A percentile compares a stretch with the other conserved stretches of the same genome.
phyloP scores from a whole-genome alignment of 2,888 invertebrate species.

The Drosophila borealis region DNA sequence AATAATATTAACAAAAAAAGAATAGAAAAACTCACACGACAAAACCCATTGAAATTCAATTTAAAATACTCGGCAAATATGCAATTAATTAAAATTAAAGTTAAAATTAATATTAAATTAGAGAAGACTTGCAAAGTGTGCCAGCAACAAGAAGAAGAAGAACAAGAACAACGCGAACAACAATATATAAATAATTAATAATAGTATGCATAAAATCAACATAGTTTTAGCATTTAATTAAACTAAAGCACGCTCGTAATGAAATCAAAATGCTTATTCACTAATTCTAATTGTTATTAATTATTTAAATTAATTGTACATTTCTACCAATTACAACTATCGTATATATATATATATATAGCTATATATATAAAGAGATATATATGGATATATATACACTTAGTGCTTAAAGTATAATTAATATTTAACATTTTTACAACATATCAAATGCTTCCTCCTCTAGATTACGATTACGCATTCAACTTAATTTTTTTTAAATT shows the following conservation, averaged over 20 bases:
- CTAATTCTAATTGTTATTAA: conserved; percentile 70
- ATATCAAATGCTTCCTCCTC: conserved; percentile 83
- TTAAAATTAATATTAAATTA: conserved; percentile 44
- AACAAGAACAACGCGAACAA: conserved; percentile 26
- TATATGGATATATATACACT: conserved; percentile 16
- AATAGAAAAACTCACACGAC: conserved; percentile 46
- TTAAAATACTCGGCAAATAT: conserved; percentile 65
- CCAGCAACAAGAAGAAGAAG: conserved; percentile 69
- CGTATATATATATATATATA: conserved; percentile 31
- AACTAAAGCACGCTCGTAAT: conserved; percentile 39
- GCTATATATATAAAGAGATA: conserved; percentile 19
- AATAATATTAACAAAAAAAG: conserved; percentile 20
- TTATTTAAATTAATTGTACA: conserved; percentile 72
- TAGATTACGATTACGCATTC: conserved; percentile 53
- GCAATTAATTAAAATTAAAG: conserved; percentile 63
- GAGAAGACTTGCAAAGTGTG: conserved; percentile 84
- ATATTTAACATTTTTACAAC: conserved; percentile 78
- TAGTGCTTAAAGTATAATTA: conserved; percentile 17
- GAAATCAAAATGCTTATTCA: conserved; percentile 53
- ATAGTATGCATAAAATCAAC: conserved; percentile 27
- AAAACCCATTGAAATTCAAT: conserved; percentile 71
- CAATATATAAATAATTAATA: conserved; percentile 26
- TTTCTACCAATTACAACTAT: conserved; percentile 38
- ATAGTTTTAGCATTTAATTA: conserved; percentile 42
- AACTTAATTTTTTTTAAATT: no score